phyloP scores from a whole-genome alignment of 2,113 vertebrate genomes.

The Butastur rufipennis region DNA sequence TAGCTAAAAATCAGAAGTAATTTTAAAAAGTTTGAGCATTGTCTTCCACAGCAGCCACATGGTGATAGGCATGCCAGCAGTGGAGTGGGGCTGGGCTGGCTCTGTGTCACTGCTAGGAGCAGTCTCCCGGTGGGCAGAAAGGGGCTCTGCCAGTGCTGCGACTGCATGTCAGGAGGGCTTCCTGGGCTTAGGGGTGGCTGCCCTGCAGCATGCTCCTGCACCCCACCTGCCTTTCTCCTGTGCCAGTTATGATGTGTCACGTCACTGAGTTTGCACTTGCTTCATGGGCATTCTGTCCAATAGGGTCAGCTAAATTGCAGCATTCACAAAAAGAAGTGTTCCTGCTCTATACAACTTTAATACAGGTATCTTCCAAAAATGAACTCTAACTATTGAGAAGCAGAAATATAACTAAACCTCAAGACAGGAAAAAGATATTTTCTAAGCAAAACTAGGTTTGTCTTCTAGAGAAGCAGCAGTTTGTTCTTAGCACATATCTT shows the following conservation, averaged over 20 bases:
- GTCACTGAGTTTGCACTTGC: neutral
- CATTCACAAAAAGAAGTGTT: neutral
- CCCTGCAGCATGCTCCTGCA: accelerated
- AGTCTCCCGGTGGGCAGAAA: too few species aligned
- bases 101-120: neutral
- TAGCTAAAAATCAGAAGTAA: neutral
- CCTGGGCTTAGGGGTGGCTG: neutral
- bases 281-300: neutral
- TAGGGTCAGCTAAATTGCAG: neutral
- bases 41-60: accelerated
- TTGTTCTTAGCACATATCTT: neutral
- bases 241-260: neutral
- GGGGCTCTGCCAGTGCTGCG: neutral
- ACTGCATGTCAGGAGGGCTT: neutral
- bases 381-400: neutral
- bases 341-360: neutral
- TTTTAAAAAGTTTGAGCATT: neutral
- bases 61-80: neutral
- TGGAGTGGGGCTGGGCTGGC: neutral
- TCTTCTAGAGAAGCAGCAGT: neutral
- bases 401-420: neutral
- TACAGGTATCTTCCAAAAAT: neutral
- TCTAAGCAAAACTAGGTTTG: neutral
- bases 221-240: neutral
- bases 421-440: neutral